Evolutionary conservation across 2,113 vertebrate genomes (phyloP).

Genomic region (mouse (Mus musculus)): DNA sequence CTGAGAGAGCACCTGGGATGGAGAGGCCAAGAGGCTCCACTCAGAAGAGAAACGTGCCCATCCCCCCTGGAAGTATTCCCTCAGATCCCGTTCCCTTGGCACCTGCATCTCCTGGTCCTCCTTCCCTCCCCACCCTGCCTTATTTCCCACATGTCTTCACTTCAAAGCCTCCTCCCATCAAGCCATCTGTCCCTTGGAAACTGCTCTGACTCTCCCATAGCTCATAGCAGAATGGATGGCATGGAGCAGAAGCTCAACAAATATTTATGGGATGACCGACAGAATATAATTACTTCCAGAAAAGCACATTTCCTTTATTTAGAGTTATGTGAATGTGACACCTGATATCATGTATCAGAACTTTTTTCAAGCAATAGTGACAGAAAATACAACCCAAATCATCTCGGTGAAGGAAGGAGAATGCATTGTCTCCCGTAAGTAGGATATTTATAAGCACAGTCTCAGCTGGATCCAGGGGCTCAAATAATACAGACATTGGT

Average conservation of each 20-base stretch:
- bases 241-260: constrained; percentile 59
- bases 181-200: constrained; percentile 49
- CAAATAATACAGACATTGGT: background rate
- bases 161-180: constrained; percentile 44
- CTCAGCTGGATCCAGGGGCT: background rate
- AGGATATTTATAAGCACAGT: background rate
- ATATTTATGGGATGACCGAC: constrained; percentile 55
- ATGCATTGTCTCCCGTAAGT: background rate
- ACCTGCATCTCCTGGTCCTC: background rate
- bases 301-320: constrained; percentile 53
- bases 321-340: constrained; percentile 28
- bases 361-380: constrained; percentile 28
- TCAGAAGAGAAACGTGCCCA: background rate
- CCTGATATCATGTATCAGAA: constrained; percentile 38
- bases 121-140: constrained; percentile 23
- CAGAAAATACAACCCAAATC: constrained; percentile 10
- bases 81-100: no score
- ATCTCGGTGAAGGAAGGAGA: background rate
- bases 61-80: background rate
- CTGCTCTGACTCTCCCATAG: constrained; percentile 27
- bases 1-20: background rate
- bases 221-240: background rate
- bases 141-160: constrained; percentile 19
- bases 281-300: constrained; percentile 51
- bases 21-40: background rate